Base-by-base conservation (phyloP, 2,113 vertebrate genomes). In the Cochlearius cochlearius region DNA sequence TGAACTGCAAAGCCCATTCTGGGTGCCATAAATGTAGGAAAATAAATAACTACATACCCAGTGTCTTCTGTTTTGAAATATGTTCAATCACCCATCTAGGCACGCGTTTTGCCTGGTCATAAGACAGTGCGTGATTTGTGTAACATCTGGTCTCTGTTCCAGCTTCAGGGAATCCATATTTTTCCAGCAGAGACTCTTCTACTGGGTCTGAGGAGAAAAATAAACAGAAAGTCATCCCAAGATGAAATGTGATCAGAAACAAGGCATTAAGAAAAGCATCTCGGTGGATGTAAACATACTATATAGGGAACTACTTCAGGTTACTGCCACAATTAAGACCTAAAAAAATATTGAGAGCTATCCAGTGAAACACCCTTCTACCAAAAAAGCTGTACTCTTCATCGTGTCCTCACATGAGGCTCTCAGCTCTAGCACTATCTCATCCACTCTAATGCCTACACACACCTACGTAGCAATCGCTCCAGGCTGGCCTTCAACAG, bases 1-100 rank as follows among this genome's bases (percentile, higher is more conserved):
- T 49, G 58, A 82, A 43, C 3, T 68, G 32, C 64, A 68, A 82
- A 82, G 39, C 12, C 11, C 32, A 72, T 21, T 63, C 45, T 39
- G 21, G 19, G 18, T 17, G 4, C 10, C 60, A 71, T 53, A 75
- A 62, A 69, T 10, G 1, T 13, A 84, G 71, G 30, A 15, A 60
- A 72, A 64, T 43, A 39, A 73, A 92, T 6, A 43, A 4, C 58
- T 17, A 80, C 94, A 9, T 98, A 99, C 99, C 99, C n/a, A 93
- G 75, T 5, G 97, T 97, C 94, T 99, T 98, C 43, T 94, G 96
- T 77, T 97, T 97, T 21, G 98, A 98, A 84, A 99, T 96, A 76
- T 99, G 99, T 68, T 99, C 99, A 16, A 98, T 98, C 49, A 99
- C 99, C 99, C 99, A 99, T 94, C 96, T 94, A 6, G 99, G 99